Conservation (phyloP, 2,113 vertebrate genomes). For the Egretta garzetta region DNA sequence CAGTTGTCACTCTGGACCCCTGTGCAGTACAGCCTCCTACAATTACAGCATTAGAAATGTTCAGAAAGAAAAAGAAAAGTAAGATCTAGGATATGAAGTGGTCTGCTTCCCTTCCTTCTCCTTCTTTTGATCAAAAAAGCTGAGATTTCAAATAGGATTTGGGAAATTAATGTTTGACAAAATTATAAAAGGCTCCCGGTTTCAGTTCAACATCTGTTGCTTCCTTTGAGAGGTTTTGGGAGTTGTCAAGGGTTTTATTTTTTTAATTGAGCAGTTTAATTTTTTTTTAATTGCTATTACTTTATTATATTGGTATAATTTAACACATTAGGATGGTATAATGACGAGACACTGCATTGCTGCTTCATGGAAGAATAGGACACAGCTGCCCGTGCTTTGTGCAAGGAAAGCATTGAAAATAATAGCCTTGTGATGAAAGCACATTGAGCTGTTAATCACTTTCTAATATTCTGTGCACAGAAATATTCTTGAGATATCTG, state of each 20-base stretch:
- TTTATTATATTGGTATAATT: constrained; percentile 47
- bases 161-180: not conserved
- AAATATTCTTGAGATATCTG: constrained; percentile 38
- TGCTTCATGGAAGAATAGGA: constrained; percentile 38
- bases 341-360: constrained; percentile 6
- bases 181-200: not conserved
- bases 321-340: not conserved
- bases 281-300: not conserved
- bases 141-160: not conserved
- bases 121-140: not conserved
- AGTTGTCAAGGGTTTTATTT: not conserved
- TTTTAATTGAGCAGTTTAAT: not conserved
- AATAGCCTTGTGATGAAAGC: constrained; percentile 49
- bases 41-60: not conserved
- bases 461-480: constrained; percentile 27
- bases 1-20: not conserved
- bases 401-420: constrained; percentile 28
- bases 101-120: not conserved
- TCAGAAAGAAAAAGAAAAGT: not conserved
- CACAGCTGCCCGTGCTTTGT: constrained; percentile 62
- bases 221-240: constrained; percentile 23
- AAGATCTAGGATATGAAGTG: not conserved
- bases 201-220: constrained; percentile 33
- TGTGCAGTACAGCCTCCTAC: not conserved
- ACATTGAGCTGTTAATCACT: constrained; percentile 40